These are phyloP conservation scores for Lysandra coridon DNA, from an alignment of 2,888 invertebrate species.

Conservation along the genomic window DNA sequence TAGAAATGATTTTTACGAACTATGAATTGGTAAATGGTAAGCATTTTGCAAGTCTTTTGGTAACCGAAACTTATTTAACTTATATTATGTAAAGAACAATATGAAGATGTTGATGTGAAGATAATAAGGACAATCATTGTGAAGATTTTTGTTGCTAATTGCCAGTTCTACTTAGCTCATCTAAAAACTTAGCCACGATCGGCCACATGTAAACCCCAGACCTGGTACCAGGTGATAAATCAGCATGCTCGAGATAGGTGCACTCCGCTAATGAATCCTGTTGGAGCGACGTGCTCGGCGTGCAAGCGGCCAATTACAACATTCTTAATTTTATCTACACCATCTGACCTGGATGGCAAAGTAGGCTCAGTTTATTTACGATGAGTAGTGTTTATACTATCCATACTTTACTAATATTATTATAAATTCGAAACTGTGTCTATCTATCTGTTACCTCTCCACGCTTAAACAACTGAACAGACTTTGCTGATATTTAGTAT, in stretches of 20 bases:
- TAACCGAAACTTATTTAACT: too few relatives aligned
- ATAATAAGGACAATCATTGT: neutral
- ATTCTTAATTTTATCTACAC: conserved; percentile 10
- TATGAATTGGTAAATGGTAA: neutral
- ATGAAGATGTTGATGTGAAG: too few relatives aligned
- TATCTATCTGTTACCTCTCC: too few relatives aligned
- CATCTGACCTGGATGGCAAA: neutral
- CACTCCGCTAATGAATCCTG: conserved; percentile 23
- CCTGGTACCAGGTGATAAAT: conserved; percentile 21
- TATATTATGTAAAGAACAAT: too few relatives aligned
- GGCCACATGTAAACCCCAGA: neutral
- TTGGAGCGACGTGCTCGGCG: conserved; percentile 15
- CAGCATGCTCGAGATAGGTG: conserved; percentile 11
- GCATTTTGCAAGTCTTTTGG: neutral
- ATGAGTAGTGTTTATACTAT: too few relatives aligned
- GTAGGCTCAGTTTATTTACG: neutral
- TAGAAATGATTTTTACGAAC: neutral
- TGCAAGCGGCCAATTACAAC: neutral
- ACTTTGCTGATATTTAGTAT: too few relatives aligned
- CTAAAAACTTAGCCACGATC: neutral
- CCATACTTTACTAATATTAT: too few relatives aligned
- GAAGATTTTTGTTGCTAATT: neutral
- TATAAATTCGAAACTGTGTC: too few relatives aligned
- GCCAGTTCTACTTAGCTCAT: neutral
- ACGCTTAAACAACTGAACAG: too few relatives aligned